Conservation (phyloP, 2,113 vertebrate species). For the Chrysochloris asiatica region DNA sequence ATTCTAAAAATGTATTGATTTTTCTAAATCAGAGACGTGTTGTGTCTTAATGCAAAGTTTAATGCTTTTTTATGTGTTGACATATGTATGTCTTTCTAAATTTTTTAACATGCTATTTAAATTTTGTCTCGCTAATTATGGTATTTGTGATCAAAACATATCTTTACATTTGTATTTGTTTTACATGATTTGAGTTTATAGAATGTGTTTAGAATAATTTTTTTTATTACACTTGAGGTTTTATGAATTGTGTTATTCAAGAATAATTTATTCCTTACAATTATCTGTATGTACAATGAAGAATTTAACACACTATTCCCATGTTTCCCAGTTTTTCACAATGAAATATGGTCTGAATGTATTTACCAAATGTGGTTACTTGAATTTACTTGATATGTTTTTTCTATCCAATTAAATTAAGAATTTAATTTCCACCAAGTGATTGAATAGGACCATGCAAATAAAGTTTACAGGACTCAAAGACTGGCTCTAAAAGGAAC, state of each 20-base stretch:
- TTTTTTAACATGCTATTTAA: neutral
- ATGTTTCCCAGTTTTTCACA: neutral
- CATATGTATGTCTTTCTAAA: neutral
- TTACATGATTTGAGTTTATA: neutral
- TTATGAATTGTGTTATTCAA: neutral
- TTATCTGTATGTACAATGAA: neutral
- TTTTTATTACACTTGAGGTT: neutral
- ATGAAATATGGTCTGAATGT: neutral
- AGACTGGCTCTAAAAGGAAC: too few species aligned
- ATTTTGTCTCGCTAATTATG: constrained; percentile 21
- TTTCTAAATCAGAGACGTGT: neutral
- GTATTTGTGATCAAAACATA: neutral
- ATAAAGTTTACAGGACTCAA: too few species aligned
- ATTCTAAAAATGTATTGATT: neutral
- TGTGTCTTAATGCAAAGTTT: neutral
- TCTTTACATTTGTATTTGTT: neutral
- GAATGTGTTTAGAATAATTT: neutral
- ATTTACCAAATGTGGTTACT: neutral
- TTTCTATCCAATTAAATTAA: too few species aligned
- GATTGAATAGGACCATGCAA: too few species aligned
- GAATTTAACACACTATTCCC: neutral
- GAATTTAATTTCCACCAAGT: too few species aligned
- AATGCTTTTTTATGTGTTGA: neutral
- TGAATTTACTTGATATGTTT: too few species aligned
- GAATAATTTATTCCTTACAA: neutral